Base-by-base conservation (phyloP, 2,797 vertebrate genomes). In the Hippocampus kuda region DNA sequence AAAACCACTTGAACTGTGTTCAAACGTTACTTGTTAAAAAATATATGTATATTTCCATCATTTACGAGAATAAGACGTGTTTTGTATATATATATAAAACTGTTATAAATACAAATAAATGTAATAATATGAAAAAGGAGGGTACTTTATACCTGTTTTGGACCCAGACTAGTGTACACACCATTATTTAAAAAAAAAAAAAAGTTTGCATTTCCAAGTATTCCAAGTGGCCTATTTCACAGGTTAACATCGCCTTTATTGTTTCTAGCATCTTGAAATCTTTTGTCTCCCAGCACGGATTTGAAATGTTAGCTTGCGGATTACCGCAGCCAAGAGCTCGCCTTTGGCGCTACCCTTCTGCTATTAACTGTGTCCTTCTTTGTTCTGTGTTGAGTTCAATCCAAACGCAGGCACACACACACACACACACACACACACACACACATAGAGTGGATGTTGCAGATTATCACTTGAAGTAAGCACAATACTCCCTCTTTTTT, bases 381-480 rank as follows among this genome's bases (percentile, higher is more conserved):
- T 48, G 2, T 16, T 34, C 16, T 34, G 5, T 60, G 27, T 67
- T 24, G 27, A 30, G 16, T 34, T 11, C 65, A 54, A 38, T 26
- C 65, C 65, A 27, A 24, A 38, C 34, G 8, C 11, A 38, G 38
- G 4, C 61, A 62, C 18, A 62, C 16, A 12, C 34, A 41, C 59
- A 7, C 27, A 6, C 27, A 18, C 30, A 34, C 30, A 5, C 30
- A 3, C 22, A 18, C 16, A 18, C 11, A 38, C 61, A 11, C 38
- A 42, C 38, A 20, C 34, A 62, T 8, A n/a, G 7, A 22, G 22
- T 9, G 13, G 57, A 68, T 74, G 30, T 65, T 57, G 48, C 68
- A 76, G 72, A 77, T 81, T 71, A 75, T 44, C 62, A 71, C 44
- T 46, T 61, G 22, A 66, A 68, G 73, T 60, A 71, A 73, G 67